These are phyloP conservation scores for Nestor notabilis DNA, from an alignment of 2,113 vertebrate species.

Conservation along the genomic window DNA sequence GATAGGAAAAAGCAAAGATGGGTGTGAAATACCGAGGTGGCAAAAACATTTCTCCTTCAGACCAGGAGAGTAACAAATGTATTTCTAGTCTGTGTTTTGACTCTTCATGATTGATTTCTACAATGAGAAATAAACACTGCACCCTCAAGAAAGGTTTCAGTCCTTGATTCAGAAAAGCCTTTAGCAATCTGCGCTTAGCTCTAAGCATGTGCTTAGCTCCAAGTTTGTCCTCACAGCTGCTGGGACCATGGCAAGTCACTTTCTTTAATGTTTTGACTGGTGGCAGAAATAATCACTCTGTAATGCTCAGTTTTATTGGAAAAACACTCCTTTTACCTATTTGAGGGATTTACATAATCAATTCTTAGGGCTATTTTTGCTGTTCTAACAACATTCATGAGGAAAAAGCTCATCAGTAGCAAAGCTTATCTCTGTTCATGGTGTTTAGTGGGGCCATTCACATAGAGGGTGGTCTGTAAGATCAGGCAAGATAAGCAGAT, in stretches of 20 bases:
- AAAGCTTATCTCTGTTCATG: neutral
- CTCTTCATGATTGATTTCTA: neutral
- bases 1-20: neutral
- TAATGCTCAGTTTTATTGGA: neutral
- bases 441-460: neutral
- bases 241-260: neutral
- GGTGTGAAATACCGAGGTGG: neutral
- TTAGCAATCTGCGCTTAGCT: neutral
- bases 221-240: neutral
- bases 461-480: neutral
- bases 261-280: neutral
- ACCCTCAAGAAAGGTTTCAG: neutral
- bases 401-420: neutral
- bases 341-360: neutral
- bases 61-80: neutral
- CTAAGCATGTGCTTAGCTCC: neutral
- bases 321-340: neutral
- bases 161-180: neutral
- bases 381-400: neutral
- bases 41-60: conserved; percentile 2
- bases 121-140: neutral
- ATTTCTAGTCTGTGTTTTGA: neutral
- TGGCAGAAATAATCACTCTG: neutral
- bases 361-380: neutral
- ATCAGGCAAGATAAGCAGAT: neutral